Evolutionary conservation across 1,140 invertebrate species (phyloP).

Genomic region (Anastrepha obliqua): DNA sequence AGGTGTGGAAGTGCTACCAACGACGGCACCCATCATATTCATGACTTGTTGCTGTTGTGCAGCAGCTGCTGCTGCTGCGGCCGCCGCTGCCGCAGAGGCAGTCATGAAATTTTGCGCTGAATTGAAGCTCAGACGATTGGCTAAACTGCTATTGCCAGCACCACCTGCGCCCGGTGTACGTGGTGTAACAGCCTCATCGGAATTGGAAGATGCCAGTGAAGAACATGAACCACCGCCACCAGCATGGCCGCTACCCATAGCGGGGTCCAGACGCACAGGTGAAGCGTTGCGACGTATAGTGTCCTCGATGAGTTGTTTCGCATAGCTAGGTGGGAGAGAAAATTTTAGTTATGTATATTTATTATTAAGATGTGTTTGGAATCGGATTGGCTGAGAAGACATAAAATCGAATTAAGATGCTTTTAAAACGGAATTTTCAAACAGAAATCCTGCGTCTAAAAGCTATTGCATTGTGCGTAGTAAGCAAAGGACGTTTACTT

Average conservation of each 20-base stretch:
- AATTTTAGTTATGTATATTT: background rate
- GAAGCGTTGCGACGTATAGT: slow-evolving; percentile 94
- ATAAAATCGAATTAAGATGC: too few species aligned
- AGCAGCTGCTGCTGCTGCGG: slow-evolving; percentile 62
- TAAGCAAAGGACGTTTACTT: too few species aligned
- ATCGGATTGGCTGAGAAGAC: too few species aligned
- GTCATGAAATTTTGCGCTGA: slow-evolving; percentile 73
- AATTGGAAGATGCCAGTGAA: slow-evolving; percentile 84
- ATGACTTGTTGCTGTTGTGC: slow-evolving; percentile 63
- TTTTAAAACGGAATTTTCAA: too few species aligned
- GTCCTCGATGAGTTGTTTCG: slow-evolving; percentile 92
- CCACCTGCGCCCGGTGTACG: slow-evolving; percentile 63
- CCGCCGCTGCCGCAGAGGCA: slow-evolving; percentile 71
- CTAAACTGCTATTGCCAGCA: slow-evolving; percentile 62
- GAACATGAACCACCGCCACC: slow-evolving; percentile 77
- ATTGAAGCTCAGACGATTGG: slow-evolving; percentile 74
- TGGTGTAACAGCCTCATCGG: slow-evolving; percentile 79
- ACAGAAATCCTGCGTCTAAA: too few species aligned
- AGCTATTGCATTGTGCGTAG: too few species aligned
- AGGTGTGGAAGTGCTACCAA: slow-evolving; percentile 53
- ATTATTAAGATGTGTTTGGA: too few species aligned
- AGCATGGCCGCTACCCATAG: slow-evolving; percentile 73
- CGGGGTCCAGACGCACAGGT: slow-evolving; percentile 83
- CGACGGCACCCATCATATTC: slow-evolving; percentile 50
- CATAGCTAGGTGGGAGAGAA: slow-evolving; percentile 80